Evolutionary conservation across 2,113 vertebrate genomes (phyloP).

Genomic region (Neolamprologus hecqui): DNA sequence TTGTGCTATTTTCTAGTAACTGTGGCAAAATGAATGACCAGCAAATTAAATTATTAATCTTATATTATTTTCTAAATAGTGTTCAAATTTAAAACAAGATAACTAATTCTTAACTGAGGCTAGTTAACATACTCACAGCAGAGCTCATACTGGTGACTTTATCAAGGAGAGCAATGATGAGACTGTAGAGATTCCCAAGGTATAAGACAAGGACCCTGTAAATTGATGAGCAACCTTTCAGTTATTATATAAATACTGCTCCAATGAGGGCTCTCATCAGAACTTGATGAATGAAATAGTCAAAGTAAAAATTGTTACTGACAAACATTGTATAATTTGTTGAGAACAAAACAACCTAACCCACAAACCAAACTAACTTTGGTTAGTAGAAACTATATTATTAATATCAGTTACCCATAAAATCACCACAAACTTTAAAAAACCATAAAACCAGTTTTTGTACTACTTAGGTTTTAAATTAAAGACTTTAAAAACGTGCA

Average conservation of each 20-base stretch:
- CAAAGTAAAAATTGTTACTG: neutral
- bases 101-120: neutral
- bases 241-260: neutral
- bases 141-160: conserved; percentile 94
- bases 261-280: neutral
- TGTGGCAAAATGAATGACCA: neutral
- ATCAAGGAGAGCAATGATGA: conserved; percentile 95
- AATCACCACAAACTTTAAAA: neutral
- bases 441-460: neutral
- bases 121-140: conserved; percentile 68
- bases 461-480: neutral
- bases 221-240: neutral
- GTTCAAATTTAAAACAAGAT: neutral
- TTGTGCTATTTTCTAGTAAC: neutral
- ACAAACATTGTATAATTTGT: neutral
- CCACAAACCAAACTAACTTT: neutral
- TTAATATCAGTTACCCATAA: neutral
- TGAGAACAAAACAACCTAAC: neutral
- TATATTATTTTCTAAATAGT: neutral
- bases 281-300: neutral
- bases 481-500: neutral
- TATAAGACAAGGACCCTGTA: conserved; percentile 95
- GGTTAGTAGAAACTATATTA: neutral
- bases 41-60: neutral
- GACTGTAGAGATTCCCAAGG: conserved; percentile 95